These are phyloP conservation scores for Fukomys damarensis DNA, from an alignment of 2,113 vertebrate genomes.

Conservation along the genomic window DNA sequence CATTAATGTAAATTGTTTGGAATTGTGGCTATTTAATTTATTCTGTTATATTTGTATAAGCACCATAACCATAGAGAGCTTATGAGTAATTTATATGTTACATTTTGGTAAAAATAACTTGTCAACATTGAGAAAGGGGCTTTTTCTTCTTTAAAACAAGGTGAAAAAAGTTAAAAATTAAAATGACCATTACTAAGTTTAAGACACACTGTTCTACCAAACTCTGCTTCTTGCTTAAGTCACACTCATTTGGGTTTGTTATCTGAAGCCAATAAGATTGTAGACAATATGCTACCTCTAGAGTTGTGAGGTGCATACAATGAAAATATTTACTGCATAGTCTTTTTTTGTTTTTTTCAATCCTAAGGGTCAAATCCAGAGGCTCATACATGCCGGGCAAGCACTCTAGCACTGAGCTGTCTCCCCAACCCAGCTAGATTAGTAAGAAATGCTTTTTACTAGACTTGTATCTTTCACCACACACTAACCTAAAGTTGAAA, in stretches of 20 bases:
- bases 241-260: background rate
- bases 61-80: conserved; percentile 2
- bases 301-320: conserved; percentile 9
- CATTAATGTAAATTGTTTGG: background rate
- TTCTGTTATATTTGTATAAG: conserved; percentile 31
- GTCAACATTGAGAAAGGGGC: background rate
- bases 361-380: background rate
- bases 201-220: background rate
- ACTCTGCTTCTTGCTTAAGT: conserved; percentile 39
- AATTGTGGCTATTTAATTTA: conserved; percentile 2
- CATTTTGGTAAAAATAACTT: conserved; percentile 27
- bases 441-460: background rate
- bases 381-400: background rate
- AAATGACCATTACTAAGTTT: background rate
- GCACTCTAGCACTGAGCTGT: background rate
- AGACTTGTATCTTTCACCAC: no score
- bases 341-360: background rate
- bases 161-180: conserved; percentile 33
- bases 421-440: background rate
- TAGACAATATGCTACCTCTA: conserved; percentile 4
- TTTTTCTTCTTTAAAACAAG: background rate
- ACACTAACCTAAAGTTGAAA: no score
- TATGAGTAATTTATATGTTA: conserved; percentile 33
- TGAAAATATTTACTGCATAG: background rate
- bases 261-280: background rate